A percentile compares a stretch with the other conserved stretches of the same genome.
phyloP scores from a whole-genome alignment of 1,140 invertebrate species.

The Bombus huntii region DNA sequence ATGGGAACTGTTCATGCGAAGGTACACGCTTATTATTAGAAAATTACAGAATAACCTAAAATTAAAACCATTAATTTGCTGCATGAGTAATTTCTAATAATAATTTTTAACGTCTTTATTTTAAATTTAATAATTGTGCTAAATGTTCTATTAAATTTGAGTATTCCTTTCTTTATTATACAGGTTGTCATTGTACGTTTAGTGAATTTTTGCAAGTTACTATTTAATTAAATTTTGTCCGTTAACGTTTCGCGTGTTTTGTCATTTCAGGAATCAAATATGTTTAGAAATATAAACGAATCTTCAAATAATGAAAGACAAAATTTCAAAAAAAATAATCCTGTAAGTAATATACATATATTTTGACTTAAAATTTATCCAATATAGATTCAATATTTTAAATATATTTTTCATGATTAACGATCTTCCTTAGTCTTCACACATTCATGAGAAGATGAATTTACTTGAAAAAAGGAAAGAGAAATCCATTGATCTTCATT shows the following conservation, averaged over 20 bases:
- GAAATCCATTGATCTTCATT: conserved; percentile 63
- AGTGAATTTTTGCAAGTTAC: neutral
- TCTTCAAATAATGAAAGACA: conserved; percentile 9
- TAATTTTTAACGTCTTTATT: conserved; percentile 37
- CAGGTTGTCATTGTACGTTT: neutral
- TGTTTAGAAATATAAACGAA: conserved; percentile 14
- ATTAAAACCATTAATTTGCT: conserved; percentile 47
- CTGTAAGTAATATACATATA: conserved; percentile 22
- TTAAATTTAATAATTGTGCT: neutral
- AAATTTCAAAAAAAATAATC: conserved; percentile 10
- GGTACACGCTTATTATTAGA: conserved; percentile 70
- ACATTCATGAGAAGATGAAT: conserved; percentile 29
- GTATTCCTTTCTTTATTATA: neutral
- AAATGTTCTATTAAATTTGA: neutral
- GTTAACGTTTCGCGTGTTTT: conserved; percentile 1
- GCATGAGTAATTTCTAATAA: conserved; percentile 70
- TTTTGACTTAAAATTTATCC: neutral
- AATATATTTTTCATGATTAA: neutral
- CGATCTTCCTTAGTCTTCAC: conserved; percentile 33
- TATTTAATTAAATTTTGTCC: neutral
- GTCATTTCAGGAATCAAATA: conserved; percentile 57
- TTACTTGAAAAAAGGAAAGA: conserved; percentile 38
- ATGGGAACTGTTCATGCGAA: conserved; percentile 81
- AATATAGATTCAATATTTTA: neutral
- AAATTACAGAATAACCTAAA: conserved; percentile 64